Evolutionary conservation across 1,140 invertebrate genomes (phyloP).

Genomic region (Hyles euphorbiae): DNA sequence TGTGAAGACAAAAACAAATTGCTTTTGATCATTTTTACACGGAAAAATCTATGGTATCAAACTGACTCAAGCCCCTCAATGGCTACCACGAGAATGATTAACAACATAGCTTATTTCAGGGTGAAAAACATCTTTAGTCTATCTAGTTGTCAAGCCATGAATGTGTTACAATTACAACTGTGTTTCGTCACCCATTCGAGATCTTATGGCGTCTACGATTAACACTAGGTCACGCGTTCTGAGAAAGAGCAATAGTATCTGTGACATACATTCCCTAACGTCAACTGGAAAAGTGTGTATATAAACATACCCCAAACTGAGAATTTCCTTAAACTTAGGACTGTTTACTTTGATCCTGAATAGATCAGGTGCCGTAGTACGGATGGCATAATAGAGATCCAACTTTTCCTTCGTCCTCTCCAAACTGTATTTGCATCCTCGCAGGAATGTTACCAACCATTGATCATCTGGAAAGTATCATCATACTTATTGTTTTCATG

Average conservation of each 20-base stretch:
- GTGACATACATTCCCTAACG: no score
- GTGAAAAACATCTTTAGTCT: no score
- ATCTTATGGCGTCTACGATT: no score
- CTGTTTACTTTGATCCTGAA: constrained; percentile 38
- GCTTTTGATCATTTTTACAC: background rate
- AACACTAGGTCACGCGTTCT: no score
- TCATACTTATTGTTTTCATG: no score
- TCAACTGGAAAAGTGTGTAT: background rate
- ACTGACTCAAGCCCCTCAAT: background rate
- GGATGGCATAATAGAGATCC: constrained; percentile 79
- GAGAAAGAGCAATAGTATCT: no score
- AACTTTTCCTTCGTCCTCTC: constrained; percentile 80
- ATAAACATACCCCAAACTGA: constrained; percentile 50
- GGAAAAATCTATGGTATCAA: background rate
- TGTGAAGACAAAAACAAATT: constrained; percentile 25
- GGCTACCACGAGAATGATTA: no score
- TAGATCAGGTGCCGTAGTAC: constrained; percentile 76
- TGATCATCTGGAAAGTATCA: constrained; percentile 73
- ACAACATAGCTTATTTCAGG: no score
- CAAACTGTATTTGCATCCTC: constrained; percentile 81
- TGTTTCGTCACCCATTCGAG: no score
- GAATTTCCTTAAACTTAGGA: constrained; percentile 49
- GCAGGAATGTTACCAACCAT: constrained; percentile 78
- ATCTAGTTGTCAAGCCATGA: no score
- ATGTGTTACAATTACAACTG: no score